A percentile compares a stretch with the other conserved stretches of the same genome.
Conservation (phyloP, 2,113 vertebrate genomes). For the Austrofundulus limnaeus region DNA sequence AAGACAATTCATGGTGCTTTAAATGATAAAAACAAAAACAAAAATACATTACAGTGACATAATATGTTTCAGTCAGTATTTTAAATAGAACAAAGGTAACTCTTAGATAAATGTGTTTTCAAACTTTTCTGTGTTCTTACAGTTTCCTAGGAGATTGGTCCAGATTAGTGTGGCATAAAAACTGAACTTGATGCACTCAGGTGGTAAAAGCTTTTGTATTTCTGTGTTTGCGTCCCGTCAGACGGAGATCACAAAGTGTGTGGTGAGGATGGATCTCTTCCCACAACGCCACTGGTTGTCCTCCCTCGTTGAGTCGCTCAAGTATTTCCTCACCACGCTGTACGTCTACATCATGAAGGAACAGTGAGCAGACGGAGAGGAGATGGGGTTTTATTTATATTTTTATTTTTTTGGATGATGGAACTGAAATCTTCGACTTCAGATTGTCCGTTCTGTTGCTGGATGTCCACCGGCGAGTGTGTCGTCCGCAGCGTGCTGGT, state of each 20-base stretch:
- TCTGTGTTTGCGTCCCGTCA: slow-evolving; percentile 44
- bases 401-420: neutral
- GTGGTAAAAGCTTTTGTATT: neutral
- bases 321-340: slow-evolving; percentile 87
- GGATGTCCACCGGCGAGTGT: slow-evolving; percentile 49
- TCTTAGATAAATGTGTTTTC: no score
- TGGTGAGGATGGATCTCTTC: slow-evolving; percentile 84
- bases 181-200: no score
- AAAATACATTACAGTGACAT: no score
- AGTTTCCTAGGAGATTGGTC: no score
- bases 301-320: slow-evolving; percentile 82
- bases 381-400: no score
- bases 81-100: no score
- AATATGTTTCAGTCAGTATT: no score
- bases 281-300: slow-evolving; percentile 87
- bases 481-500: slow-evolving; percentile 45
- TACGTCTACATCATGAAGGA: slow-evolving; percentile 91
- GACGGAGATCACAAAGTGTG: slow-evolving; percentile 89
- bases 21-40: no score
- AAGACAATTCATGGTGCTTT: no score
- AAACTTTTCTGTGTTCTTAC: no score
- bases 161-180: no score
- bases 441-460: slow-evolving; percentile 19
- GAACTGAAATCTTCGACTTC: slow-evolving; percentile 18
- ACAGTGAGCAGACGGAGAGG: slow-evolving; percentile 64